phyloP scores from a whole-genome alignment of 2,888 invertebrate genomes.

The Periphyllus acericola region DNA sequence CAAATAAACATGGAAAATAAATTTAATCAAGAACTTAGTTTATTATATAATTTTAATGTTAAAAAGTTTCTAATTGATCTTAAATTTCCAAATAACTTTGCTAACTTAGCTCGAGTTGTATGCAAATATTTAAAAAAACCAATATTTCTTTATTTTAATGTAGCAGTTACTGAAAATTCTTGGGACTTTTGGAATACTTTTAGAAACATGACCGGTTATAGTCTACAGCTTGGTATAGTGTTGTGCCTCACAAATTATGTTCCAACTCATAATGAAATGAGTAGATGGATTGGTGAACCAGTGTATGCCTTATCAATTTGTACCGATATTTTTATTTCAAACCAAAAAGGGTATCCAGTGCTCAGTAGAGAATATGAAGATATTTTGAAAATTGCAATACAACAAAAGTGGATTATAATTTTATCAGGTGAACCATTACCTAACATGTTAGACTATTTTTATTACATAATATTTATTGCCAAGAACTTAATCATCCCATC shows the following conservation, averaged over 20 bases:
- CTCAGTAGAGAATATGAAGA: slow-evolving; percentile 35
- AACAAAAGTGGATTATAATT: slow-evolving; percentile 52
- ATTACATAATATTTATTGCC: slow-evolving; percentile 49
- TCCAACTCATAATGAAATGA: slow-evolving; percentile 41
- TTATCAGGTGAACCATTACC: slow-evolving; percentile 40
- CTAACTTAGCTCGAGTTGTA: slow-evolving; percentile 39
- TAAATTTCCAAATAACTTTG: slow-evolving; percentile 9
- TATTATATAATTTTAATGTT: slow-evolving; percentile 36
- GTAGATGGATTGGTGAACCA: slow-evolving; percentile 55
- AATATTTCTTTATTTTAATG: slow-evolving; percentile 33
- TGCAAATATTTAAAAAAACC: slow-evolving; percentile 41
- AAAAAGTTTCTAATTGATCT: slow-evolving; percentile 40
- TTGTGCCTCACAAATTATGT: slow-evolving; percentile 34
- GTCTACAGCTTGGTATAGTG: slow-evolving; percentile 23
- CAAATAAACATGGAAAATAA: slow-evolving; percentile 46
- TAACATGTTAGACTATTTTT: slow-evolving; percentile 51
- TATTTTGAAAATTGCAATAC: slow-evolving; percentile 51
- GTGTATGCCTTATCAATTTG: slow-evolving; percentile 25
- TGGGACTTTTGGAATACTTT: slow-evolving; percentile 56
- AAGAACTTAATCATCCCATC: slow-evolving; percentile 14
- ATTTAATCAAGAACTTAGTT: slow-evolving; percentile 30
- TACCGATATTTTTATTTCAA: slow-evolving; percentile 36
- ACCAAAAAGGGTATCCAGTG: slow-evolving; percentile 36
- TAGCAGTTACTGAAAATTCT: slow-evolving; percentile 18
- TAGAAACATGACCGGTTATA: slow-evolving; percentile 47